Evolutionary conservation across 2,797 vertebrate genomes (phyloP), one percentile per base, ranked within the genome.

Genomic region (Enteromius fasciolatus): DNA sequence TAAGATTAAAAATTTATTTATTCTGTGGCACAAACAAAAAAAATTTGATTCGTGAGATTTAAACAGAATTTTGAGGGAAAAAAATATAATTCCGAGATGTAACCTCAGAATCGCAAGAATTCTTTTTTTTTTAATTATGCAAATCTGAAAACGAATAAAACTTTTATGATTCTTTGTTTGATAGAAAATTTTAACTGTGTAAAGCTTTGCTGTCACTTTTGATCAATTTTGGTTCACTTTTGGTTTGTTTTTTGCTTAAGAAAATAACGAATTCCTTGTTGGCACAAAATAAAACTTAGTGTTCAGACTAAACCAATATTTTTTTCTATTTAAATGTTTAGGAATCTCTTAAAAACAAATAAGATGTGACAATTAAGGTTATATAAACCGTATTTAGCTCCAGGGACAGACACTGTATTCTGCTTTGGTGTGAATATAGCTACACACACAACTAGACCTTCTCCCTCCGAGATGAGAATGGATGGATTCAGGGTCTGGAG

Each of bases 401-500:
- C 44, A 61, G 28, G 23, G 54, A 59, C 52, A 41, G n/a, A 57
- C 31, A 66, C 73, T 39, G 12, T 36, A 39, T 39, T 74, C 20
- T 57, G 52, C 33, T 41, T 25, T 33, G 36, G 12, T 74, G 31
- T n/a, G 31, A 10, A 33, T 20, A 20, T 36, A 12, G 18, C 70
- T 5, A 75, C 33, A 75, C 70, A 52, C 72, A 57, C 25, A 57
- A 7, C 41, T 28, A 69, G 31, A 54, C 25, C 3, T 33, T 46
- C 12, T 44, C 4, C 25, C 18, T 59, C 39, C 18, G 48, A 67
- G 33, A 80, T 73, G 31, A 64, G 36, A 72, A 54, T 74, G 36
- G 44, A 81, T 72, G 44, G 17, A 82, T 82, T 76, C 63, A 31
- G 25, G 73, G 63, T 76, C 63, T 18, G 23, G 15, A 50, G 61